Percentiles rank a stretch among this genome's conserved stretches.
phyloP scores from a whole-genome alignment of 2,888 invertebrate genomes.

The Notodonta ziczac region DNA sequence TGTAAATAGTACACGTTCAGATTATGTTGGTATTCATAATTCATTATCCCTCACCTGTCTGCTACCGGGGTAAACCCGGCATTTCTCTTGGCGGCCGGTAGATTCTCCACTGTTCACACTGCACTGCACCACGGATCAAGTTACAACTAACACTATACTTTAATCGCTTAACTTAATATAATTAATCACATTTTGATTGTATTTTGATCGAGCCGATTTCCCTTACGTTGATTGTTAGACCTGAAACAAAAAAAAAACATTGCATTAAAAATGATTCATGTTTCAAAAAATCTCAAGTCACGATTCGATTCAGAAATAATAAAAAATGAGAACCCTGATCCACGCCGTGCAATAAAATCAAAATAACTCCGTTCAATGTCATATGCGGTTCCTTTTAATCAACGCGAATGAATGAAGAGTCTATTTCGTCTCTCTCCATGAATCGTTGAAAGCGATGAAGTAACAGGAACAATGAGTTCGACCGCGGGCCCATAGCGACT shows the following conservation, averaged over 20 bases:
- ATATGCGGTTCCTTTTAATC: constrained; percentile 59
- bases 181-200: constrained; percentile 18
- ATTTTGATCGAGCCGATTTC: constrained; percentile 36
- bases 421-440: constrained; percentile 41
- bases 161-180: constrained; percentile 24
- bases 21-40: not conserved
- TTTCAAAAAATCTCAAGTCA: constrained; percentile 14
- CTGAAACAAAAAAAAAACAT: constrained; percentile 57
- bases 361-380: constrained; percentile 42
- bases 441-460: constrained; percentile 50
- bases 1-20: too few species aligned
- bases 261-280: not conserved
- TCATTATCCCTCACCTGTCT: constrained; percentile 62
- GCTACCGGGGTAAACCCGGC: constrained; percentile 74
- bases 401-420: constrained; percentile 45
- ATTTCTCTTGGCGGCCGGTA: constrained; percentile 58
- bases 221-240: constrained; percentile 52
- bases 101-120: constrained; percentile 74
- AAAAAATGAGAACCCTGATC: constrained; percentile 30
- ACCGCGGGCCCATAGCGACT: constrained; percentile 54
- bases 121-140: constrained; percentile 39
- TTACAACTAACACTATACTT: constrained; percentile 26
- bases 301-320: constrained; percentile 27
- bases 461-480: constrained; percentile 57
- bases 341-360: constrained; percentile 37